Conservation (phyloP, 2,888 invertebrate genomes). For the Polymixis lichenea region DNA sequence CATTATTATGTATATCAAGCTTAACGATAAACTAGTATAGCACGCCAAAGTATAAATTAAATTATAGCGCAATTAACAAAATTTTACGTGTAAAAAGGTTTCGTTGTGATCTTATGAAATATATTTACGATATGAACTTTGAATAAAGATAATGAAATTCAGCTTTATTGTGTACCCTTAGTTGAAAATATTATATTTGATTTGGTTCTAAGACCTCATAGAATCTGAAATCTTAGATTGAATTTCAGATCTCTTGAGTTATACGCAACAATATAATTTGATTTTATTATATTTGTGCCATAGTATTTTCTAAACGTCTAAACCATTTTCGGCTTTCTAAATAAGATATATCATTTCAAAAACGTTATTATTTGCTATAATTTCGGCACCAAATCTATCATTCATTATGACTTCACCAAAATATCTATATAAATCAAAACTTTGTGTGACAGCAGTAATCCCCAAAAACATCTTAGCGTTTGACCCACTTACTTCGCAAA, state of each 20-base stretch:
- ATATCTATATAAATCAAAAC: constrained; percentile 54
- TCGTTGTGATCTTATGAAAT: constrained; percentile 31
- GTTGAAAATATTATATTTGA: constrained; percentile 27
- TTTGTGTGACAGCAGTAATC: constrained; percentile 40
- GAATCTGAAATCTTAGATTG: constrained; percentile 5
- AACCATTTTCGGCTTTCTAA: not conserved
- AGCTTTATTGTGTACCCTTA: constrained; percentile 18
- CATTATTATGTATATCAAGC: constrained; percentile 19
- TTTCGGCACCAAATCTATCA: constrained; percentile 1
- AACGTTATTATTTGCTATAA: not conserved
- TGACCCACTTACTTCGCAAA: constrained; percentile 63
- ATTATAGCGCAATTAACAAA: constrained; percentile 41
- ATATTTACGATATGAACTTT: constrained; percentile 16
- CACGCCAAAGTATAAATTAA: constrained; percentile 32
- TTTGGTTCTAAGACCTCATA: constrained; percentile 18
- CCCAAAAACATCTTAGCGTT: constrained; percentile 57
- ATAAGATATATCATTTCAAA: not conserved
- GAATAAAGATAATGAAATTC: constrained; percentile 33
- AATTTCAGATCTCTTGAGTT: constrained; percentile 7
- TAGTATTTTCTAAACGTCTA: not conserved
- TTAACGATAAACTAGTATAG: constrained; percentile 27
- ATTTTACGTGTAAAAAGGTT: constrained; percentile 38
- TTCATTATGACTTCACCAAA: constrained; percentile 19
- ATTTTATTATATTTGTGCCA: not conserved
- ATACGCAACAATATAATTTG: not conserved